These are phyloP conservation scores for Heliconius cydno DNA, from an alignment of 2,888 invertebrate species.

Conservation along the genomic window DNA sequence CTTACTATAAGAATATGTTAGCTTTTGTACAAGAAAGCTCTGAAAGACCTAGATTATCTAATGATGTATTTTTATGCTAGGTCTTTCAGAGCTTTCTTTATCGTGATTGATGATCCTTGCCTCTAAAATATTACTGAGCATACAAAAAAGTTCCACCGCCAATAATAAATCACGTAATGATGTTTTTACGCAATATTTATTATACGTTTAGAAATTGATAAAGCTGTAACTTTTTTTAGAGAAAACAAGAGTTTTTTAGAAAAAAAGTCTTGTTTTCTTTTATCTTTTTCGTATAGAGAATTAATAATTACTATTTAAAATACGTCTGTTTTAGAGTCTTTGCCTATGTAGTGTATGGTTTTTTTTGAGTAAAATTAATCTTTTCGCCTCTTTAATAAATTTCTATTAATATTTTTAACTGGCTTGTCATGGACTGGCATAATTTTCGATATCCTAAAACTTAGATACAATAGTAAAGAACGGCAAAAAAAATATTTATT, in stretches of 20 bases:
- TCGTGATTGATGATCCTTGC: constrained; percentile 1
- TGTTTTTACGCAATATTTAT: constrained; percentile 3
- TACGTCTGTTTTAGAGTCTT: too few species aligned
- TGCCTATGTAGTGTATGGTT: too few species aligned
- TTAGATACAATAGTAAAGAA: too few species aligned
- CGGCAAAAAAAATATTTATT: too few species aligned
- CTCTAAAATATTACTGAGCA: background rate
- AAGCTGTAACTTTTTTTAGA: background rate
- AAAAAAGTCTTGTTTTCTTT: background rate
- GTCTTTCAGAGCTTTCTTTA: constrained; percentile 6
- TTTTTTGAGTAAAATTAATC: too few species aligned
- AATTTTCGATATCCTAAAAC: too few species aligned
- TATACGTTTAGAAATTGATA: background rate
- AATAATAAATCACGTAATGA: constrained; percentile 23
- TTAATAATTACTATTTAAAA: too few species aligned
- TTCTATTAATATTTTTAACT: too few species aligned
- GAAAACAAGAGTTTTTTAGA: background rate
- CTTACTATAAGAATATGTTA: background rate
- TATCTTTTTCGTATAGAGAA: background rate
- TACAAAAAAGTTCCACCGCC: background rate
- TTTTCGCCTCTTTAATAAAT: too few species aligned
- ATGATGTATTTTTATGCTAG: background rate
- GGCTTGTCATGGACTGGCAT: too few species aligned
- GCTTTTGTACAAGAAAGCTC: background rate
- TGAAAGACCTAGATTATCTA: constrained; percentile 2